Conservation (phyloP, 2,888 invertebrate genomes). For the Ichneumoninae sp. region DNA sequence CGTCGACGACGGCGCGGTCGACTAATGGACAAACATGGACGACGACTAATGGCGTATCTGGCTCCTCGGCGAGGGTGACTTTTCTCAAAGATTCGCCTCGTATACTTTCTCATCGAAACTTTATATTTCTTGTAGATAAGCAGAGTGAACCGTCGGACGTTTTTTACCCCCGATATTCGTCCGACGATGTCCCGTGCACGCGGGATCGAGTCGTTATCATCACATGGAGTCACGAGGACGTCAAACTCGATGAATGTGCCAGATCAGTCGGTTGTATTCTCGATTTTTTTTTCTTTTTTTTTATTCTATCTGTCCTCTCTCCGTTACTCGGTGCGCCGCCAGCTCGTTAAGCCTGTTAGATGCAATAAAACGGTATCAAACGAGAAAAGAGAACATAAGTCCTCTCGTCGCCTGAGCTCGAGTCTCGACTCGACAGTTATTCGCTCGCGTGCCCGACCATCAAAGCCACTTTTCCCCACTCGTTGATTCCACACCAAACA, state of each 20-base stretch:
- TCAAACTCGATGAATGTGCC: constrained; percentile 37
- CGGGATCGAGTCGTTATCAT: constrained; percentile 13
- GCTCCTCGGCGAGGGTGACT: constrained; percentile 46
- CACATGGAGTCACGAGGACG: constrained; percentile 47
- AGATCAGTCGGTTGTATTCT: constrained; percentile 18
- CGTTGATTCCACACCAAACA: constrained; percentile 34
- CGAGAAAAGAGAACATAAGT: constrained; percentile 29
- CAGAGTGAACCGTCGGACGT: not conserved
- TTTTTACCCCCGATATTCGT: constrained; percentile 6
- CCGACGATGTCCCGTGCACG: constrained; percentile 23
- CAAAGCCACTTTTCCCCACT: constrained; percentile 28
- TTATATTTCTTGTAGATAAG: not conserved
- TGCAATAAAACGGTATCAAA: constrained; percentile 58
- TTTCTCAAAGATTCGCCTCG: constrained; percentile 40
- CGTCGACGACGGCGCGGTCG: too few species aligned
- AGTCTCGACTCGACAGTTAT: not conserved
- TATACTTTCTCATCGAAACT: constrained; percentile 41
- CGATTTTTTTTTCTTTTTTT: constrained; percentile 4
- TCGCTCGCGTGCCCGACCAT: constrained; percentile 58
- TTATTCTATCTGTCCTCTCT: constrained; percentile 12
- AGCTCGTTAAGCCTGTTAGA: constrained; percentile 64
- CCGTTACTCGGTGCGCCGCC: constrained; percentile 36
- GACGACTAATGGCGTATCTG: constrained; percentile 18
- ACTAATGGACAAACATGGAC: constrained; percentile 49
- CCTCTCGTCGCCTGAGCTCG: constrained; percentile 9